phyloP scores from a whole-genome alignment of 2,888 invertebrate genomes.

The Glaucopsyche alexis region DNA sequence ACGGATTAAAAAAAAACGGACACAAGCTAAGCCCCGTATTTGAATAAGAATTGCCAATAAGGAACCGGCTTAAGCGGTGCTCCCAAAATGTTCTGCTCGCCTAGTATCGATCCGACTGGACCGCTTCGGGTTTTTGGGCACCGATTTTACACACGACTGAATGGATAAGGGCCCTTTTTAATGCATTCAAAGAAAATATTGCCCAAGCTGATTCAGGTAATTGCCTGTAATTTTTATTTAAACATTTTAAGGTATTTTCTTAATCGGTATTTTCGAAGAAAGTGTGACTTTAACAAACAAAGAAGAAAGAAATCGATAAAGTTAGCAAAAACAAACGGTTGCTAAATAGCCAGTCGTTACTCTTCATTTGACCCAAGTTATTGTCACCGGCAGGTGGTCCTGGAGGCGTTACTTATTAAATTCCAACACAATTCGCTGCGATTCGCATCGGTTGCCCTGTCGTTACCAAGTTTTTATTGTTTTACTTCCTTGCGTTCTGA shows the following conservation, averaged over 20 bases:
- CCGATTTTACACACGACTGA: constrained; percentile 29
- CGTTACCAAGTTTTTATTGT: constrained; percentile 11
- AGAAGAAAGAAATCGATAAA: constrained; percentile 13
- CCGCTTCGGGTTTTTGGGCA: constrained; percentile 38
- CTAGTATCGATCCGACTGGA: constrained; percentile 59
- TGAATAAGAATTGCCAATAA: constrained; percentile 78
- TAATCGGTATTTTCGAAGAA: no score
- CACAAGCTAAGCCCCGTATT: constrained; percentile 64
- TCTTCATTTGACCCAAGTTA: constrained; percentile 52
- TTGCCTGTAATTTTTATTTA: constrained; percentile 8
- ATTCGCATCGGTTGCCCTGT: constrained; percentile 10
- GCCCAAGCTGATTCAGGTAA: neutral
- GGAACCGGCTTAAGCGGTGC: constrained; percentile 56
- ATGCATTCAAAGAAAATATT: constrained; percentile 20
- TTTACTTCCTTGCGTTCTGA: neutral
- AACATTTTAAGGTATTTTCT: neutral
- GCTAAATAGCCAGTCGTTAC: constrained; percentile 54
- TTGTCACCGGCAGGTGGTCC: constrained; percentile 37
- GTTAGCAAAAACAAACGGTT: constrained; percentile 50
- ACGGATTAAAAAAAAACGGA: constrained; percentile 38
- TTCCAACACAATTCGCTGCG: constrained; percentile 35
- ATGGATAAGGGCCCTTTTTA: neutral
- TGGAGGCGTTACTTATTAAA: constrained; percentile 40
- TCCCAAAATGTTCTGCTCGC: constrained; percentile 57
- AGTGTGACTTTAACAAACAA: neutral